These are phyloP conservation scores for Cyanoramphus novaezelandiae DNA, from an alignment of 2,113 vertebrate genomes.

Conservation along the genomic window DNA sequence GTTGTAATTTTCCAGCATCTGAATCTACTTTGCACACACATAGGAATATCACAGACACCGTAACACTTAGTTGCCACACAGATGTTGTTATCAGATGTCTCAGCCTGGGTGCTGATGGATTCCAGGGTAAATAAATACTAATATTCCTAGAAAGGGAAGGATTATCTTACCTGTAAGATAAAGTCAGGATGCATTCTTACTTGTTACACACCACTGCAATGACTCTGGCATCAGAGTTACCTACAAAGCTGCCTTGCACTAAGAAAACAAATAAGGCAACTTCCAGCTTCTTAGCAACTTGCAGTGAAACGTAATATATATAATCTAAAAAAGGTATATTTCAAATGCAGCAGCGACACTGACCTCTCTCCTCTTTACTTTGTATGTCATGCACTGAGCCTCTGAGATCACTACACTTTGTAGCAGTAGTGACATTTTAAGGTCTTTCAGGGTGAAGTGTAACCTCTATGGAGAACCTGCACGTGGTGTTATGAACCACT, in stretches of 20 bases:
- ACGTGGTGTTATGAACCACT: background rate
- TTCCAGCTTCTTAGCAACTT: background rate
- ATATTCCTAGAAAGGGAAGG: background rate
- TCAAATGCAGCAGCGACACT: background rate
- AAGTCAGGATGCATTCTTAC: background rate
- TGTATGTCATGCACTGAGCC: background rate
- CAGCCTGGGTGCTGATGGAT: background rate
- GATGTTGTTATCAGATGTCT: background rate
- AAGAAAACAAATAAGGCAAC: background rate
- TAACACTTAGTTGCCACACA: background rate
- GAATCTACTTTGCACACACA: background rate
- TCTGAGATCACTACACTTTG: background rate
- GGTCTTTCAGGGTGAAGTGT: background rate
- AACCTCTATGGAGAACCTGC: slow-evolving; percentile 14
- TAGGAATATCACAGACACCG: background rate
- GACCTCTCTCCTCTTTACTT: background rate
- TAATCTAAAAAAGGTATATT: background rate
- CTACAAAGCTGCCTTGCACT: background rate
- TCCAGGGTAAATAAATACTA: background rate
- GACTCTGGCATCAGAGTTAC: background rate
- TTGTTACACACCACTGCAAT: background rate
- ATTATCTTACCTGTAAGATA: background rate
- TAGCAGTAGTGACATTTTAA: background rate
- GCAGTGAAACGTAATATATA: background rate
- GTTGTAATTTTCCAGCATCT: background rate